Base-by-base conservation (phyloP, 1,140 invertebrate genomes). In the Polypedilum pembai region DNA sequence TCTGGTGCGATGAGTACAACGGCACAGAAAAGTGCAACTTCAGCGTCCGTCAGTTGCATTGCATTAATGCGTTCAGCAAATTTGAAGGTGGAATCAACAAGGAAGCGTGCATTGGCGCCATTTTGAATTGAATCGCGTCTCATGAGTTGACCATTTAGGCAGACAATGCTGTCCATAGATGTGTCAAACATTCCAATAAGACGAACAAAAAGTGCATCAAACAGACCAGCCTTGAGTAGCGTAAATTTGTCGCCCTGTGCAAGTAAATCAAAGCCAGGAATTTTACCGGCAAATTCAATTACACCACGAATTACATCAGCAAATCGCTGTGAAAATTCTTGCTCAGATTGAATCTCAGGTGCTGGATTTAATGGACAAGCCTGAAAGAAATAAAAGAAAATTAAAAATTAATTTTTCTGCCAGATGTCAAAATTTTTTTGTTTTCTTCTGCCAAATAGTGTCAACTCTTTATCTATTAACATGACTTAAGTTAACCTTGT, bases 191-290 rank as follows among this genome's bases (percentile, higher is more conserved):
- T 94, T 84, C 94, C 94, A 76, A 95, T 94, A 74, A 98, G 84
- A 74, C 95, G 88, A 78, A 98, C 94, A 76, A 97, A 90, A 5
- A 98, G 84, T 69, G 96, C 94, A 84, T 97, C 95, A 81, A 97
- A 97, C 8, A 97, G 93, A 20, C 94, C 94, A 74, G 94, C 95
- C 84, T 98, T 98, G 74, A 99, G 87, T 40, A 99, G 85, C 74
- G 94, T 96, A 77, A 99, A 95, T 84, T 98, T 96, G 82, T 99
- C 96, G 79, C 98, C 95, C 84, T 98, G 94, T 20, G 95, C 90
- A 73, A 99, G 87, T 75, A 96, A 86, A 77, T 92, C 89, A 85
- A 99, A 99, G 74, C 96, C 96, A 75, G 97, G 96, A 77, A 99
- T 95, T 77, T 94, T 90, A 81, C 98, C 98, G 77, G 96, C 96